Evolutionary conservation across 2,888 invertebrate genomes (phyloP).

Genomic region (Volucella zonaria): DNA sequence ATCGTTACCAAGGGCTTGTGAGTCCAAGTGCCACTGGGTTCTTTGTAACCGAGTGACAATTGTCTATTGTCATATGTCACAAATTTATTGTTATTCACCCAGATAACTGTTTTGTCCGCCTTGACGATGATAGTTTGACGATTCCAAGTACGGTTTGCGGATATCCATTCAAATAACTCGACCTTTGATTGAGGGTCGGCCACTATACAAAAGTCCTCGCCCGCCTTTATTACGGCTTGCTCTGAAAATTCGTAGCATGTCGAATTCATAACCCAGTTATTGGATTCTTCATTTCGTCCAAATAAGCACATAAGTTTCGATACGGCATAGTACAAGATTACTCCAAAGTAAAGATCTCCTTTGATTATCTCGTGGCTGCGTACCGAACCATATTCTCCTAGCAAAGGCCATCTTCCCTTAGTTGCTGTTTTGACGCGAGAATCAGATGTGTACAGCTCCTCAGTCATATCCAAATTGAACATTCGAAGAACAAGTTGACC

Average conservation of each 20-base stretch:
- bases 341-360: slow-evolving; percentile 35
- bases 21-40: not conserved
- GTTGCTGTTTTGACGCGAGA: not conserved
- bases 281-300: not conserved
- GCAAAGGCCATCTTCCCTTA: slow-evolving; percentile 45
- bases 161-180: slow-evolving; percentile 34
- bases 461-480: slow-evolving; percentile 32
- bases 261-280: slow-evolving; percentile 11
- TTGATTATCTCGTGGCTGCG: slow-evolving; percentile 19
- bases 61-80: slow-evolving; percentile 32
- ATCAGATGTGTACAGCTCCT: slow-evolving; percentile 44
- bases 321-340: slow-evolving; percentile 12
- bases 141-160: not conserved
- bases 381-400: slow-evolving; percentile 26
- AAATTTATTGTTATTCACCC: slow-evolving; percentile 25
- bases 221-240: not conserved
- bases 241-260: slow-evolving; percentile 14
- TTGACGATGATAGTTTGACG: not conserved
- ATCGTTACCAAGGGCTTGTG: not conserved
- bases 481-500: slow-evolving; percentile 39
- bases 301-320: slow-evolving; percentile 39
- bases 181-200: slow-evolving; percentile 14
- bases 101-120: not conserved
- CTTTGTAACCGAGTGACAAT: slow-evolving; percentile 20
- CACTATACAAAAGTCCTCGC: slow-evolving; percentile 2